Evolutionary conservation across 2,113 vertebrate genomes (phyloP).

Genomic region (Coptodon rendalli): DNA sequence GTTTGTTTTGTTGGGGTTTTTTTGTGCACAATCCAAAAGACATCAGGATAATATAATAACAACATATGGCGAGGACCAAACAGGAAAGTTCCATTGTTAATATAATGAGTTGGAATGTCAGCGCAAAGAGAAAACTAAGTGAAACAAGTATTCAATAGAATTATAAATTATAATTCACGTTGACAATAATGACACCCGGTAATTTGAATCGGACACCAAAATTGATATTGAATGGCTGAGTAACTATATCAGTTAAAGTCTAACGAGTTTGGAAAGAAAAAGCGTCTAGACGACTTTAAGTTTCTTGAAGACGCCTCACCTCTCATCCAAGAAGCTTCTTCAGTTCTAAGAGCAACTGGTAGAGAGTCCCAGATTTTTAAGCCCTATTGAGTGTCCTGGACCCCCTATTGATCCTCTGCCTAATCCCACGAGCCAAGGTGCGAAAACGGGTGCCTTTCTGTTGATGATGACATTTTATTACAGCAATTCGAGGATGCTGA

Average conservation of each 20-base stretch:
- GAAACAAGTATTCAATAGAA: neutral
- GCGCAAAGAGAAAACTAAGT: neutral
- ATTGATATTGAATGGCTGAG: neutral
- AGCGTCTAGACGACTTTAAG: neutral
- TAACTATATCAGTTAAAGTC: neutral
- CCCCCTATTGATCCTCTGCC: neutral
- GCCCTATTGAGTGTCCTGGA: neutral
- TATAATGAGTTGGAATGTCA: neutral
- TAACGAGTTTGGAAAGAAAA: neutral
- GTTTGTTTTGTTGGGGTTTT: accelerated
- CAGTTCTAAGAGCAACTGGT: neutral
- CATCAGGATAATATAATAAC: neutral
- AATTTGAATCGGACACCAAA: neutral
- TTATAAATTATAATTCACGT: neutral
- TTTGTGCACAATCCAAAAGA: neutral
- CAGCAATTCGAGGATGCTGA: neutral
- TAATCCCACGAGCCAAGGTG: neutral
- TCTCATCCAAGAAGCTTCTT: neutral
- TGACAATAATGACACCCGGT: neutral
- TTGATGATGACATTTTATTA: neutral
- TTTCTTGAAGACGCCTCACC: neutral
- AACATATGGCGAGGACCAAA: neutral
- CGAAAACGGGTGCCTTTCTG: neutral
- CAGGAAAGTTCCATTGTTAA: neutral
- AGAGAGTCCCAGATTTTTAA: neutral